Percentiles rank a stretch among this genome's conserved stretches.
These are phyloP conservation scores for Zygogramma bicolorata DNA, from an alignment of 2,888 invertebrate species.

Conservation along the genomic window DNA sequence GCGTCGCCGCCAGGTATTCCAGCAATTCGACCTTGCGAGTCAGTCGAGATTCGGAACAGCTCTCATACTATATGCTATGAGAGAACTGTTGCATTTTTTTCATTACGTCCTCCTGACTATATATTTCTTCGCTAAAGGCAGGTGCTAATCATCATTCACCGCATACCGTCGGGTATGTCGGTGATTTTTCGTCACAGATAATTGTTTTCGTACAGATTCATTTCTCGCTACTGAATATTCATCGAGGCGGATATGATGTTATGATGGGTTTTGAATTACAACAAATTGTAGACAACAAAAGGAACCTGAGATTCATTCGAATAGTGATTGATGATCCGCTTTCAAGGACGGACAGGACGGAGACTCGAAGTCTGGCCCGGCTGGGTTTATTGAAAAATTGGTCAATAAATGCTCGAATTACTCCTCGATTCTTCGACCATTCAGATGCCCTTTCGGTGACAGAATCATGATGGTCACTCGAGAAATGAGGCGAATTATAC, in stretches of 20 bases:
- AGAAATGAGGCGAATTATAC: no score
- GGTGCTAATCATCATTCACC: slow-evolving; percentile 14
- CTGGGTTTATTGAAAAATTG: background rate
- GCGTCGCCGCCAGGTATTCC: no score
- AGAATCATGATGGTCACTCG: no score
- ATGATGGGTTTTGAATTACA: slow-evolving; percentile 14
- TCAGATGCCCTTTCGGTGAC: no score
- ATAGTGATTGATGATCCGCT: background rate
- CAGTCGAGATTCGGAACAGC: no score
- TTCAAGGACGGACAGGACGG: slow-evolving; percentile 1
- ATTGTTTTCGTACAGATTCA: slow-evolving; percentile 21
- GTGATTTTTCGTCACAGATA: slow-evolving; percentile 24
- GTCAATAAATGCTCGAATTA: background rate
- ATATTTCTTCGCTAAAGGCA: background rate
- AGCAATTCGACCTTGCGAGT: no score
- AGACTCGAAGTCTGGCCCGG: background rate
- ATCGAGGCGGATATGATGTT: slow-evolving; percentile 44
- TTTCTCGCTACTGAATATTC: slow-evolving; percentile 26
- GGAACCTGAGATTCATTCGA: slow-evolving; percentile 10
- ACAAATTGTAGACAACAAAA: slow-evolving; percentile 15
- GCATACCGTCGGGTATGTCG: background rate
- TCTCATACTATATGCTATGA: no score
- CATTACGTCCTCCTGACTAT: no score
- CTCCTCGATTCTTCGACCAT: background rate
- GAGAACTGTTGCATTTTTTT: no score